Evolutionary conservation across 2,797 vertebrate species (phyloP).

Genomic region (Phataginus tetradactyla): DNA sequence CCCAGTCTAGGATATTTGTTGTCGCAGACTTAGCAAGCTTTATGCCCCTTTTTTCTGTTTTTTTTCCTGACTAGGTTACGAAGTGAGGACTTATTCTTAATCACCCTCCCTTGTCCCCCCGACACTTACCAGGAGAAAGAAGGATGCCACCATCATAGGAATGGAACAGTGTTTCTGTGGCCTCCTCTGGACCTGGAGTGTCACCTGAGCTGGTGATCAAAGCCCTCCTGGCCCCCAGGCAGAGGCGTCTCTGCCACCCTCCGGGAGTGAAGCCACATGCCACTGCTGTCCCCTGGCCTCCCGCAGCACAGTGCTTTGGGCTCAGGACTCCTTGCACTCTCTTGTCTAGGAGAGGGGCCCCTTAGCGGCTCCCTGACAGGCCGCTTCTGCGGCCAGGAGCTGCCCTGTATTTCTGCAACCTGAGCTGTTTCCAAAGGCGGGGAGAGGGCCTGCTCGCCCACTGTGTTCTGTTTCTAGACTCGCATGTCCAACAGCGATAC

Average conservation of each 20-base stretch:
- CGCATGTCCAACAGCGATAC: no score
- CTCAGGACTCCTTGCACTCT: no score
- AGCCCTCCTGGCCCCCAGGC: no score
- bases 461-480: background rate
- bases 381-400: background rate
- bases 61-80: background rate
- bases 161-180: accelerated
- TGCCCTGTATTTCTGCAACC: background rate
- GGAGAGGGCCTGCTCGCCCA: background rate
- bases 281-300: accelerated
- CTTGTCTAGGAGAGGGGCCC: background rate
- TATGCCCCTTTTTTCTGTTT: background rate
- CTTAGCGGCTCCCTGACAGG: background rate
- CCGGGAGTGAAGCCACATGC: background rate
- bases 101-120: background rate
- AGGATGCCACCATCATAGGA: background rate
- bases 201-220: background rate
- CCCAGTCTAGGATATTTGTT: accelerated
- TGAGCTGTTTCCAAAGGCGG: background rate
- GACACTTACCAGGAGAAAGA: background rate
- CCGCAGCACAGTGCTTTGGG: background rate
- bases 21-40: background rate
- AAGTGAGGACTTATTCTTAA: background rate
- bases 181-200: background rate
- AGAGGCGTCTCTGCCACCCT: background rate